Conservation (phyloP, 2,888 invertebrate species). For the Dryocosmus kuriphilus region DNA sequence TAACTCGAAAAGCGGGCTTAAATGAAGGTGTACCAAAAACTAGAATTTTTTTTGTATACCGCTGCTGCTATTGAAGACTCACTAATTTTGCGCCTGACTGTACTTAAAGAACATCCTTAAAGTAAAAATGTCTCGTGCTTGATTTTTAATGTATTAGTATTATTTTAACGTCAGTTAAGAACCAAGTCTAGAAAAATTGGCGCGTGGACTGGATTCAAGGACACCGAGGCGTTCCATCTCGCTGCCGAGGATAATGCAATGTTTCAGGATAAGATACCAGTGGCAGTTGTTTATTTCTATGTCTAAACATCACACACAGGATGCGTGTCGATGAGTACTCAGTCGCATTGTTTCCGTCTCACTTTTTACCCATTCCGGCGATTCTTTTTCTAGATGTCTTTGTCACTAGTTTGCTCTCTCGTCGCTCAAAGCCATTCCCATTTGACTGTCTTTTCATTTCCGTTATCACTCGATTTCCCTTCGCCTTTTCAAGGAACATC, state of each 20-base stretch:
- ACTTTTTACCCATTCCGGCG: constrained; percentile 20
- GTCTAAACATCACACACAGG: constrained; percentile 56
- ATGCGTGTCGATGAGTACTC: constrained; percentile 57
- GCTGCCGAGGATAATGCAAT: constrained; percentile 76
- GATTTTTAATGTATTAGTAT: background rate
- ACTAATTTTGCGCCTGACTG: no score
- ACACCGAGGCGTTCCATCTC: constrained; percentile 74
- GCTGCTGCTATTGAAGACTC: no score
- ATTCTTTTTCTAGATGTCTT: constrained; percentile 9
- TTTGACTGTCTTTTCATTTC: constrained; percentile 36
- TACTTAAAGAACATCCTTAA: no score
- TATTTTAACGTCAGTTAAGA: constrained; percentile 17
- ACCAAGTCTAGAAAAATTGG: constrained; percentile 34
- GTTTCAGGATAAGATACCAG: constrained; percentile 69
- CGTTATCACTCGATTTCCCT: constrained; percentile 28
- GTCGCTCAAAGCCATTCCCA: constrained; percentile 24
- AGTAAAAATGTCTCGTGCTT: background rate
- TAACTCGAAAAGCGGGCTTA: no score
- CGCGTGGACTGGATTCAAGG: constrained; percentile 63
- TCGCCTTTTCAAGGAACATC: constrained; percentile 29
- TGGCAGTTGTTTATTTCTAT: constrained; percentile 63
- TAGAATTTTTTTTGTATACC: no score
- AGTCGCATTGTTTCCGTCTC: constrained; percentile 37
- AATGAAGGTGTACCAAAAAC: no score
- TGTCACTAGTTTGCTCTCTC: constrained; percentile 7